phyloP scores from a whole-genome alignment of 2,888 invertebrate genomes.

The Hydroisotoma schaefferi region DNA sequence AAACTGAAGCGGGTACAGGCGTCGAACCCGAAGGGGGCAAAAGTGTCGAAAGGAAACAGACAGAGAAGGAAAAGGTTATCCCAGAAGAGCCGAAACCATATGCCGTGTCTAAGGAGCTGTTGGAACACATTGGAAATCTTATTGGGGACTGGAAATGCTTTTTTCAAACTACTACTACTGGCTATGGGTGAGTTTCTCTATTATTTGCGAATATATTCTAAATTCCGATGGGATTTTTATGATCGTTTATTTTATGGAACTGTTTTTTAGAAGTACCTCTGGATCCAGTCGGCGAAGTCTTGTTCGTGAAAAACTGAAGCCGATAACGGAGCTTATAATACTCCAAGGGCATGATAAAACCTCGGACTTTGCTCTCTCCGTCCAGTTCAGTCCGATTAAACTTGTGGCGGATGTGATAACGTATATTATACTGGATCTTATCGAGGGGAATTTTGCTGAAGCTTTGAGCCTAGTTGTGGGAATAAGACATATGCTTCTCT shows the following conservation, averaged over 20 bases:
- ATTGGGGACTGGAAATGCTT: not conserved
- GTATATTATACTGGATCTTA: not conserved
- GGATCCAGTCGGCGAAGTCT: not conserved
- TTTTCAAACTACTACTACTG: too few relatives aligned
- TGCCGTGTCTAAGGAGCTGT: not conserved
- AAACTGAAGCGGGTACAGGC: too few relatives aligned
- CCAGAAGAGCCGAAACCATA: too few relatives aligned
- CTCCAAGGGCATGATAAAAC: not conserved
- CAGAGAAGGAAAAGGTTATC: too few relatives aligned
- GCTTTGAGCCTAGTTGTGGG: not conserved
- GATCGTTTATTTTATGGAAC: too few relatives aligned
- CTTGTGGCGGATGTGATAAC: not conserved
- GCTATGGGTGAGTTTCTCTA: too few relatives aligned
- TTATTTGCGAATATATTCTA: too few relatives aligned
- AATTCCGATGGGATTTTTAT: too few relatives aligned
- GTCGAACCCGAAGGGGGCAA: too few relatives aligned
- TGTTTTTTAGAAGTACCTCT: too few relatives aligned
- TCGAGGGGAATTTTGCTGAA: not conserved
- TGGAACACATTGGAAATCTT: not conserved
- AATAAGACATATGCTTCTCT: not conserved
- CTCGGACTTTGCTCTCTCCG: not conserved
- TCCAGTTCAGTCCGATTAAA: conserved; percentile 2
- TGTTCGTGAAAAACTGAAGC: not conserved
- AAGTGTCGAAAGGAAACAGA: too few relatives aligned
- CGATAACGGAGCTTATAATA: not conserved